phyloP scores from a whole-genome alignment of 2,113 vertebrate genomes.

The Cryptoleucopteryx plumbea region DNA sequence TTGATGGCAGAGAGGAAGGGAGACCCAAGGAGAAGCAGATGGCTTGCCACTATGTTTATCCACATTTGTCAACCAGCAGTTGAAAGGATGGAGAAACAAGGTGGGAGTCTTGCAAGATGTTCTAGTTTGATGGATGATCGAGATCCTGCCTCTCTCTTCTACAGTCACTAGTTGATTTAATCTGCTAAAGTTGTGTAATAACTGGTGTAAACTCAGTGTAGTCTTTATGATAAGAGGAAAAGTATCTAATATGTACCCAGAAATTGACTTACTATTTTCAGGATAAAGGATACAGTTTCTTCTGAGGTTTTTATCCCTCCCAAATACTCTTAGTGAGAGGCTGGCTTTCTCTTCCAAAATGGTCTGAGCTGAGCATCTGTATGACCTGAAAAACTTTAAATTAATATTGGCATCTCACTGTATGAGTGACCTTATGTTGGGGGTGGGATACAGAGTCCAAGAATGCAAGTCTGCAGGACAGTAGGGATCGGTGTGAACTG shows the following conservation, averaged over 20 bases:
- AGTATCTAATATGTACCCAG: rapidly evolving
- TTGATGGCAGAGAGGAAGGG: background rate
- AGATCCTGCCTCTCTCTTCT: background rate
- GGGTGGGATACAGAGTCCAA: background rate
- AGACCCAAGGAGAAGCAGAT: background rate
- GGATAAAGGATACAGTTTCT: background rate
- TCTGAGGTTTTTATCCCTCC: background rate
- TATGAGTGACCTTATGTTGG: background rate
- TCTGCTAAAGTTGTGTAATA: background rate
- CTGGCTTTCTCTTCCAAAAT: background rate
- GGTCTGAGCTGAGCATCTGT: background rate
- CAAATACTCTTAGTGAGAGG: background rate
- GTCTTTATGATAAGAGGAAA: background rate
- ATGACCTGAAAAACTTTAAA: background rate
- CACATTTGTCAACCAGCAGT: background rate
- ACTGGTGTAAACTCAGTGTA: background rate
- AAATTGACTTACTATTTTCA: background rate
- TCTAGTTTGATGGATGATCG: background rate
- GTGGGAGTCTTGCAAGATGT: background rate
- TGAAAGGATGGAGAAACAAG: background rate
- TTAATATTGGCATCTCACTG: background rate
- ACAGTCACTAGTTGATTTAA: background rate
- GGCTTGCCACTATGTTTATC: background rate
- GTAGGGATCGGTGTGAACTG: background rate
- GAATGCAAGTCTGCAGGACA: background rate